Evolutionary conservation across 1,140 invertebrate species (phyloP), one percentile per base, ranked within the genome.

Genomic region (Sycophaga agraensis): DNA sequence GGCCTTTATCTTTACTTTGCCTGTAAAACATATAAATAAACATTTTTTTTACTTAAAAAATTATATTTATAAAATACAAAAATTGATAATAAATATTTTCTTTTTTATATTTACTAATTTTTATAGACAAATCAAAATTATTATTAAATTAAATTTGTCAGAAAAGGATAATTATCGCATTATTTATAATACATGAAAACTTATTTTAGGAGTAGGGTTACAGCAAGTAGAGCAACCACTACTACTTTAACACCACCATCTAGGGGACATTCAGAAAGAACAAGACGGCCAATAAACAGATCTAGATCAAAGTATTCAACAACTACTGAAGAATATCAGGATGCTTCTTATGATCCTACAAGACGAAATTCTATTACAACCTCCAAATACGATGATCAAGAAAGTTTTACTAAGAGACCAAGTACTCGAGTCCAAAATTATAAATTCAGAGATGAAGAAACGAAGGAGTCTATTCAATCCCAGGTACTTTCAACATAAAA

Each of bases 211-310:
- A 64, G 68, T 46, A 69, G 75, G 71, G 37, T 69, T 21, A 56
- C 65, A 17, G 22, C 73, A 16, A 72, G 66, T 2, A 70, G 66
- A 48, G 46, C 72, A 7, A 67, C 71, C 16, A 68, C 70, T 1
- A 71, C 74, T 14, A 70, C 70, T 5, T 56, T 64, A 3, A 43
- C 67, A 2, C 31, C 74, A 16, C 34, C 65, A n/a, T 57, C 66
- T 0, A 70, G 59, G 50, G 28, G 58, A 6, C 70, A 31, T 37
- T 40, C 31, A 12, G 77, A 79, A 0, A 71, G 70, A 64, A 66
- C 70, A 16, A 67, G 76, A 57, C 68, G 77, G 68, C 78, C 79
- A 21, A 54, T 73, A 19, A 75, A 70, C 26, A 70, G 79, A 65
- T 73, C 75, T 8, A 75, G 73, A 63, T 77, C 77, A 2, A 66